Base-by-base conservation (phyloP, 1,140 invertebrate genomes). In the Macrobrachium nipponense region DNA sequence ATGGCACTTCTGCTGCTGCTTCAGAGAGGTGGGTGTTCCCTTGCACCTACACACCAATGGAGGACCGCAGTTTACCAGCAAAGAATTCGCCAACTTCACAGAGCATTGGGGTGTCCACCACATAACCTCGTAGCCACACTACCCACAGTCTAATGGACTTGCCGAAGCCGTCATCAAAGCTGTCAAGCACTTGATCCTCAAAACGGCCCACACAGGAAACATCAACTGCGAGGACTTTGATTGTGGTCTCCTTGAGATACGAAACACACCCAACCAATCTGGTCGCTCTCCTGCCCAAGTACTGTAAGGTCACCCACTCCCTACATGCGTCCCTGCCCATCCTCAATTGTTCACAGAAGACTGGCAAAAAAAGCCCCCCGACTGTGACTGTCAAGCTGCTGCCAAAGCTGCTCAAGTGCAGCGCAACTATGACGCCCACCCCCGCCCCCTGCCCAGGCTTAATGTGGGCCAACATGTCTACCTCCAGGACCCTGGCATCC, bases 221-320 rank as follows among this genome's bases (percentile, higher is more conserved):
- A 64, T 64, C 20, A 43, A 66, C 4, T 62, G 59, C 43, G 23
- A 80, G 62, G 78, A 23, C 14, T 64, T 80, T 58, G 78, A 80
- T n/a, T 2, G 36, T 27, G 61, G 78, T 15, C 78, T 80, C 18
- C 58, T 78, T 18, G 78, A 80, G 27, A n/a, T n/a, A n/a, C n/a
- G n/a, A n/a, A n/a, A n/a, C n/a, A n/a, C n/a, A n/a, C n/a, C n/a
- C n/a, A n/a, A 80, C 18, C 61, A 62, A 36, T 51, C 43, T 18
- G 20, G 51, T 18, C 59, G 18, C 59, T 78, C 59, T 51, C 43
- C n/a, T 58, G 76, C 58, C 20, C 59, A 78, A 44, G 17, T 58
- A n/a, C 27, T 78, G n/a, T 78, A 78, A 5, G 76, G 14, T 17
- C 64, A 68, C 17, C n/a, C n/a, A n/a, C 64, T 27, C 11, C 64